A percentile compares a stretch with the other conserved stretches of the same genome.
phyloP scores from a whole-genome alignment of 2,888 invertebrate species.

The Scaptomyza flava region DNA sequence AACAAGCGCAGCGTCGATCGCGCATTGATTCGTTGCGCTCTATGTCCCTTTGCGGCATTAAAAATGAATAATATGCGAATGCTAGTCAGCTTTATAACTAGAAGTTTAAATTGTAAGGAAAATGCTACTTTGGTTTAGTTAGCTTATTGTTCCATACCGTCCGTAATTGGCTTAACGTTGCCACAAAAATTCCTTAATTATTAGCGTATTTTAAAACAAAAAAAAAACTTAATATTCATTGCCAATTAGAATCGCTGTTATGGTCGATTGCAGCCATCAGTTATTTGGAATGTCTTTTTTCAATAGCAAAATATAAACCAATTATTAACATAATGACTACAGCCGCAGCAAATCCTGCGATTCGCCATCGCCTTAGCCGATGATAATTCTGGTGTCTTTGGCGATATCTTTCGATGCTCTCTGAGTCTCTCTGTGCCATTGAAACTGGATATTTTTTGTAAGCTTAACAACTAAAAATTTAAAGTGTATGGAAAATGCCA shows the following conservation, averaged over 20 bases:
- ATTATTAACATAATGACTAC: neutral
- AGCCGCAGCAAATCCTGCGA: neutral
- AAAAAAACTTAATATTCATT: neutral
- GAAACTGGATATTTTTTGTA: neutral
- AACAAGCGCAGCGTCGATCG: neutral
- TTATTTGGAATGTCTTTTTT: neutral
- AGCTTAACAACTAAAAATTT: neutral
- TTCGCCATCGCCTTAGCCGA: neutral
- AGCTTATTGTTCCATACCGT: neutral
- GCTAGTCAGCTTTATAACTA: neutral
- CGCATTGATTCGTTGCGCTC: neutral
- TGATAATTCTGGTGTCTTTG: neutral
- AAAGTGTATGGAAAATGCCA: slow-evolving; percentile 2
- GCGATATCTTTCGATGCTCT: neutral
- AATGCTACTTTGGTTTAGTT: slow-evolving; percentile 4
- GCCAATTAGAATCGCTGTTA: no score
- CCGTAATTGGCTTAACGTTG: slow-evolving; percentile 29
- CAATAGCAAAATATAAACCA: neutral
- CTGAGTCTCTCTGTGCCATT: neutral
- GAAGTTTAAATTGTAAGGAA: neutral
- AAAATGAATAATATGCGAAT: neutral
- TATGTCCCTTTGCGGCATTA: neutral
- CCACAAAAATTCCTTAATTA: neutral
- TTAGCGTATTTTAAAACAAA: no score
- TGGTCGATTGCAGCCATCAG: neutral